Conservation (phyloP, 23 tunicate species). For the Styela clava region DNA sequence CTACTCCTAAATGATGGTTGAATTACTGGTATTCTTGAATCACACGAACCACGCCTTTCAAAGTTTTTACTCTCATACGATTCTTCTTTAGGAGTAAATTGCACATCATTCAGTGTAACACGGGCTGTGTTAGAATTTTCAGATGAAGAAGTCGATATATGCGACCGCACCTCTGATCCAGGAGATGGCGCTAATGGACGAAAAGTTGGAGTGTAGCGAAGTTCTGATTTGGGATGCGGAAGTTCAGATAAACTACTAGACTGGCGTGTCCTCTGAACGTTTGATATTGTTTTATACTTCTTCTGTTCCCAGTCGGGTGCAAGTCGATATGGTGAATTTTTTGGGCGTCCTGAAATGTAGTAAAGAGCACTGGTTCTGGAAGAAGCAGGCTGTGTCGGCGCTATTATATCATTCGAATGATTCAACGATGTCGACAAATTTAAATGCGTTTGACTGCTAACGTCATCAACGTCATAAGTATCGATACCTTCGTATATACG, state of each 20-base stretch:
- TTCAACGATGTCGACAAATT: background rate
- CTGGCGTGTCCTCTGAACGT: background rate
- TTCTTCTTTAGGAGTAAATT: background rate
- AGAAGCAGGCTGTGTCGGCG: background rate
- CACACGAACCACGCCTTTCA: background rate
- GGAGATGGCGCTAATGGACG: background rate
- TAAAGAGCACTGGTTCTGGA: background rate
- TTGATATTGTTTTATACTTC: background rate
- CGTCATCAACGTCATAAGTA: conserved; percentile 10
- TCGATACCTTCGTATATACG: background rate
- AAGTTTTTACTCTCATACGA: background rate
- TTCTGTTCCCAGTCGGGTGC: background rate
- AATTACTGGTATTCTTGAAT: background rate
- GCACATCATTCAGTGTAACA: background rate
- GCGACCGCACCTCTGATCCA: background rate
- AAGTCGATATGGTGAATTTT: background rate
- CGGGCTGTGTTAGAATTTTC: background rate
- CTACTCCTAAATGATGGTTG: background rate
- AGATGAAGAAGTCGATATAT: background rate
- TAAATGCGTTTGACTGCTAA: background rate
- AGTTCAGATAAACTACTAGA: background rate
- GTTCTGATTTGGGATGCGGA: background rate
- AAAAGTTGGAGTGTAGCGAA: background rate
- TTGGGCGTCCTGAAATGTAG: background rate
- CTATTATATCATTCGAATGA: background rate